Base-by-base conservation (phyloP, 1,140 invertebrate genomes). In the Diorhabda carinulata region DNA sequence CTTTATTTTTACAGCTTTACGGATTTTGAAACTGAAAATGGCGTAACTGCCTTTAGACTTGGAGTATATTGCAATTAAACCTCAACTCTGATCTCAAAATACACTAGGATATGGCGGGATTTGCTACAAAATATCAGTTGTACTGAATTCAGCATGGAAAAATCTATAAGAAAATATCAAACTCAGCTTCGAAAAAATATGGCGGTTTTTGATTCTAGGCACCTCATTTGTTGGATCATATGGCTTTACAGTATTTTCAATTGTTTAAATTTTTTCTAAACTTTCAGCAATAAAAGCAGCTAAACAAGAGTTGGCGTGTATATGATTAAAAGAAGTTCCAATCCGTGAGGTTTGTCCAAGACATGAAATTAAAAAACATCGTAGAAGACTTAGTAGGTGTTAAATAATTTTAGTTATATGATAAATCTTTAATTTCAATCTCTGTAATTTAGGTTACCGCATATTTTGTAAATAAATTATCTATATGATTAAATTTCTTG, bases 271-370 rank as follows among this genome's bases (percentile, higher is more conserved):
- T 10, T 9, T n/a, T 45, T 40, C 66, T 66, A 43, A 57, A 7
- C 57, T 87, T 87, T 68, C 81, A 89, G 88, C 88, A 71, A 82
- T 88, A 71, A 89, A 89, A 80, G 87, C 88, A 75, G 87, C 87
- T 25, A 90, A 90, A 74, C 84, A 84, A 68, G 85, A 86, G 77
- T 86, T 88, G 77, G 86, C 87, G 3, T 89, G 88, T 78, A 86
- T 86, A 83, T 89, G 87, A 89, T 87, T 42, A 6, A 44, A 9
- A 60, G 44, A 9, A 4, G 10, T 9, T 41, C 45, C 66, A 6
- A 60, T 56, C 41, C 43, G 59, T 8, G 59, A 41, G 44, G 10
- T 59, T 60, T 40, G 43, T 58, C 7, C 7, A 10, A 41, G 43
- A 60, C 56, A n/a, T 9, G 7, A 60, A 58, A 60, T 25, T 25